phyloP scores from a whole-genome alignment of 2,888 invertebrate species.

The Tetheella fluctuosa region DNA sequence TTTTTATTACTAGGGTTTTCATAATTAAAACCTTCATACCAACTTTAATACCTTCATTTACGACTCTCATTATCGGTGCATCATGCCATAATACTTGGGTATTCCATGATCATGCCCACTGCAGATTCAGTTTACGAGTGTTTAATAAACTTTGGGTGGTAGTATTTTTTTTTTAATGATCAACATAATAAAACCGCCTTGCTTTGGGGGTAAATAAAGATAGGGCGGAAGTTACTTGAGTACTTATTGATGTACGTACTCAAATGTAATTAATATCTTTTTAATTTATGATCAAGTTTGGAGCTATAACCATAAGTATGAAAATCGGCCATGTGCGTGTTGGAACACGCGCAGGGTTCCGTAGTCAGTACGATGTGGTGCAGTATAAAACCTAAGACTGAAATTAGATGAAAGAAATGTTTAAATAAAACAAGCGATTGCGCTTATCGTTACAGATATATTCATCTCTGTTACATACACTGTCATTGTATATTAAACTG shows the following conservation, averaged over 20 bases:
- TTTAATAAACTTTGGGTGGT: constrained; percentile 69
- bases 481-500: too few species aligned
- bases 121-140: constrained; percentile 66
- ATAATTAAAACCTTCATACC: constrained; percentile 24
- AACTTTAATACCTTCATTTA: constrained; percentile 46
- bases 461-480: too few species aligned
- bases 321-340: too few species aligned
- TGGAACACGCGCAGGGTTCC: too few species aligned
- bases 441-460: too few species aligned
- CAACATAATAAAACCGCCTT: constrained; percentile 58
- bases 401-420: too few species aligned
- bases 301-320: fast-evolving
- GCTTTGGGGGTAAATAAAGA: constrained; percentile 34
- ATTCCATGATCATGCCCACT: constrained; percentile 45
- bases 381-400: too few species aligned
- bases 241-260: background rate
- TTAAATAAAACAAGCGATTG: too few species aligned
- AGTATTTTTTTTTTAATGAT: constrained; percentile 70
- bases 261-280: background rate
- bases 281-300: background rate
- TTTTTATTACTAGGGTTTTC: constrained; percentile 14
- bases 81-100: constrained; percentile 24
- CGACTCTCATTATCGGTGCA: constrained; percentile 55
- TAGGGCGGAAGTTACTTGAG: constrained; percentile 17
- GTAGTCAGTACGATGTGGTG: too few species aligned